Base-by-base conservation (phyloP, 2,888 invertebrate genomes). In the Belgica antarctica region DNA sequence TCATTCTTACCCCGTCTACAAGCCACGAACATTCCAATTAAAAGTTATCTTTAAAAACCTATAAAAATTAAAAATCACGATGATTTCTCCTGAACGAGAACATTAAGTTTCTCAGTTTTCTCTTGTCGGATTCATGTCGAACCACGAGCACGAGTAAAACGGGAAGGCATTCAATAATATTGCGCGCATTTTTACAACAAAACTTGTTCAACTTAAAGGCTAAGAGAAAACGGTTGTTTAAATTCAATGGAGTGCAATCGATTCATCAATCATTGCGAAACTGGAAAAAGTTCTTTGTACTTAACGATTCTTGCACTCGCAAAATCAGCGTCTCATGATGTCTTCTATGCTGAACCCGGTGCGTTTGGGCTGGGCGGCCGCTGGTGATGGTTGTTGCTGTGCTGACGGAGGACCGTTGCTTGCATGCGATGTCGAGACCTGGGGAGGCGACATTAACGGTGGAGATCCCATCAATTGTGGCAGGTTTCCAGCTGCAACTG, bases 311-410 rank as follows among this genome's bases (percentile, higher is more conserved):
- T n/a, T 15, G 15, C 27, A 59, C 1, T 57, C 57, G 27, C 15
- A 8, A 25, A 65, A 15, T 65, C 15, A 91, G 80, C 92, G 89
- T 76, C 92, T 85, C 93, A 93, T 92, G 74, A 93, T 92, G 75
- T 93, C 93, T 76, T 92, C 93, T 82, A 93, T 93, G 77, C 92
- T 92, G 79, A 93, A 93, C 17, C 93, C 93, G 76, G 91, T 90
- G 76, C 89, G 89, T 74, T 89, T 84, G 8, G 87, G 86, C 52
- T 84, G 84, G 27, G 83, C 82, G 10, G 84, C 84, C 34, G 62
- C 12, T 8, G 62, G 1, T 4, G 19, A 15, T 27, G 28, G 41
- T 22, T 62, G 59, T 34, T 66, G 63, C 80, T 79, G 70, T 75
- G 74, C 68, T 80, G 80, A 72, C 78, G 71, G 41, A 15, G 15